Evolutionary conservation across 2,113 vertebrate species (phyloP), one percentile per base, ranked within the genome.

Genomic region (Mellivora capensis): DNA sequence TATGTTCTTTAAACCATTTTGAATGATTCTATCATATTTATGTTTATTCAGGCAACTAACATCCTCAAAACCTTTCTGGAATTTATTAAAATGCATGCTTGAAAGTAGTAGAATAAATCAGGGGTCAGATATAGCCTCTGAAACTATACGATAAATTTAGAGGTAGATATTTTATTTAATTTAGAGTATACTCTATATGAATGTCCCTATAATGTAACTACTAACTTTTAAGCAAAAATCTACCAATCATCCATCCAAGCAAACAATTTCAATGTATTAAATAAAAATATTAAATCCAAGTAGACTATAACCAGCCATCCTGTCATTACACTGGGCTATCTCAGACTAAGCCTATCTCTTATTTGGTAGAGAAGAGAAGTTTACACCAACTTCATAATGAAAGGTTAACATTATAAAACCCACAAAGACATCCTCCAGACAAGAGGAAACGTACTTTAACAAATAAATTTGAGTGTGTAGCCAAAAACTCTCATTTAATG

Each of bases 371-470:
- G 25, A 96, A 52, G 25, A 97, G 10, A 93, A 80, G 20, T 62
- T 95, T 89, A 57, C 7, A 88, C 42, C 71, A 80, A 91, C 76
- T 87, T 96, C 77, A 91, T 86, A 52, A 88, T 31, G 21, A 97
- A 96, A 91, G n/a, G 25, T 69, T 87, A 81, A 64, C 2, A 27
- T 44, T 90, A 57, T 74, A 93, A 97, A 94, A 96, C 20, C 3
- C 71, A 87, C 52, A 96, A 94, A 97, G 27, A 89, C 37, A 97
- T 91, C 82, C 39, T 67, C 52, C 67, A 95, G 42, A 91, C 23
- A 64, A 88, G 76, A 97, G 59, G 42, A 97, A 98, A 93, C 80
- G 49, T 84, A 87, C 67, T 93, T n/a, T 71, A 92, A 95, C 54
- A 90, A 96, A 95, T 57, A 6, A 90, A 62, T 57, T 67, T 96